phyloP scores from a whole-genome alignment of 2,888 invertebrate genomes.

The Phasia obesa region DNA sequence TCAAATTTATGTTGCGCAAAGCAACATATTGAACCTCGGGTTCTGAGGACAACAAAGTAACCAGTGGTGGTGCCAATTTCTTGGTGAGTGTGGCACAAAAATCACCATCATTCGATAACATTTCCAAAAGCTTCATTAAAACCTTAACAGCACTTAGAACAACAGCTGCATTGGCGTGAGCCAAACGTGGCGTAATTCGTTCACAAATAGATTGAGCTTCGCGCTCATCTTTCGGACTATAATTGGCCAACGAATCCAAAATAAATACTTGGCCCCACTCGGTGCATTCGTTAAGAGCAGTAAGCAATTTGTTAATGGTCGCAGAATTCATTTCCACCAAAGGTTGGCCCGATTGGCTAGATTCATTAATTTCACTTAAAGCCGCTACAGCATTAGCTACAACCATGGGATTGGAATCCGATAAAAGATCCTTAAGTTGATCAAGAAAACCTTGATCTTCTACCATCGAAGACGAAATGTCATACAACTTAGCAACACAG shows the following conservation, averaged over 20 bases:
- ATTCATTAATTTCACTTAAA: slow-evolving; percentile 98
- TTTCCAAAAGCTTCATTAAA: slow-evolving; percentile 99
- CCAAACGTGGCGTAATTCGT: slow-evolving; percentile 97
- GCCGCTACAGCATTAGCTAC: slow-evolving; percentile 99
- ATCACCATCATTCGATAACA: slow-evolving; percentile 96
- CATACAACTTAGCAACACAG: slow-evolving; percentile 99
- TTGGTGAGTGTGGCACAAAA: slow-evolving; percentile 96
- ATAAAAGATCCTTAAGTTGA: slow-evolving; percentile 96
- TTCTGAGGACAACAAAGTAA: slow-evolving; percentile 97
- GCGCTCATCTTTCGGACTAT: slow-evolving; percentile 97
- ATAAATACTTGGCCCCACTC: slow-evolving; percentile 99
- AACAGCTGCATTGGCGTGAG: slow-evolving; percentile 99
- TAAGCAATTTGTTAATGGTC: slow-evolving; percentile 98
- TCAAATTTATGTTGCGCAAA: slow-evolving; percentile 98
- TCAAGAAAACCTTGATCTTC: slow-evolving; percentile 95
- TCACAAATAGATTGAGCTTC: slow-evolving; percentile 99
- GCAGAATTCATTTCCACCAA: slow-evolving; percentile 97
- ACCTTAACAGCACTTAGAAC: slow-evolving; percentile 99
- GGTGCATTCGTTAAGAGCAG: slow-evolving; percentile 99
- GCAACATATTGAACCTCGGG: slow-evolving; percentile 99
- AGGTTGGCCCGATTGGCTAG: slow-evolving; percentile 96
- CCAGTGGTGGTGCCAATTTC: slow-evolving; percentile 99
- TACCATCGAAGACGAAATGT: slow-evolving; percentile 91
- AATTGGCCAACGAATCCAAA: slow-evolving; percentile 97
- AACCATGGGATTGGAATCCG: slow-evolving; percentile 99